Base-by-base conservation (phyloP, 2,113 vertebrate species). In the Apodemus speciosus region DNA sequence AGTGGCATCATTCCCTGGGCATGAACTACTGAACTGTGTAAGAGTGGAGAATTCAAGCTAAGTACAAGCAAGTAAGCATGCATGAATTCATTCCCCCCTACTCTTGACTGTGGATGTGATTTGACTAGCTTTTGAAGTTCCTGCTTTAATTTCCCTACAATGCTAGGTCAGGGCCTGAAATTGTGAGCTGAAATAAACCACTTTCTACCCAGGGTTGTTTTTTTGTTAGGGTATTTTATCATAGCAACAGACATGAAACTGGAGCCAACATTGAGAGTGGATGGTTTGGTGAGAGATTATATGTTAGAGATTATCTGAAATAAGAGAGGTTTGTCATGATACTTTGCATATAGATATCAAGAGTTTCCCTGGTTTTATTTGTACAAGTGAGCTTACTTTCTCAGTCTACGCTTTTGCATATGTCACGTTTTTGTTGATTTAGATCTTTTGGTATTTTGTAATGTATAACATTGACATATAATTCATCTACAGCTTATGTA, bases 361-460 rank as follows among this genome's bases (percentile, higher is more conserved):
- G 66, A 76, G 51, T 86, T 91, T 80, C 93, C 75, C 27, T 71
- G 88, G 68, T 85, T 91, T 64, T 64, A 32, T 64, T 10, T 64
- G 30, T 32, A 58, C 14, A 84, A 58, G 11, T 56, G 60, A 94
- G 32, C 43, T 68, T 76, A 40, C 81, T 94, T 90, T 96, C 38
- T 95, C 53, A 94, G 2, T 35, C 68, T 71, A 69, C 38, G 2
- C 86, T n/a, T 92, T 51, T 92, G 32, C 88, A 21, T 85, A 62
- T 92, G n/a, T 18, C 69, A 43, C 0, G n/a, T 51, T 9, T 43
- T 71, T 35, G 38, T 85, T 81, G 49, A 64, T 91, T 89, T 23
- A 18, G 88, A 62, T 85, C 35, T 89, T 94, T 94, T 85, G 40
- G 15, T 64, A 38, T 89, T 93, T 94, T 94, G 20, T 3, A 89